phyloP scores from a whole-genome alignment of 23 tunicate species.

The Oikopleura dioica region DNA sequence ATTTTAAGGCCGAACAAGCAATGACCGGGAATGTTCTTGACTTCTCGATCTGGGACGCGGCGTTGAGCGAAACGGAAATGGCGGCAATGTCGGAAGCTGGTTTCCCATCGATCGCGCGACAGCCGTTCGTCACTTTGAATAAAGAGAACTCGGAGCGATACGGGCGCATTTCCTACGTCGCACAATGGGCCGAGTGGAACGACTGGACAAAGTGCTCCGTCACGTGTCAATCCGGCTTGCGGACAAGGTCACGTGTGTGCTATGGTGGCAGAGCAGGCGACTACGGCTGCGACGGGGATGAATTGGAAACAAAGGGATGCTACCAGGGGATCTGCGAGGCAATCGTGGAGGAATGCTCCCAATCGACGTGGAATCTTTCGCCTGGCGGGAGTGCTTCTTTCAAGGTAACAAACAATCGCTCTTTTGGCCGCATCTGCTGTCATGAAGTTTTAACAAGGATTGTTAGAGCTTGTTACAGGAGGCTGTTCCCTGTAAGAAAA shows the following conservation, averaged over 20 bases:
- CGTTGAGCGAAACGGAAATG: neutral
- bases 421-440: too few species aligned
- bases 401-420: too few species aligned
- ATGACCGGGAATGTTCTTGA: neutral
- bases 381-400: neutral
- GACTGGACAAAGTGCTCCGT: neutral
- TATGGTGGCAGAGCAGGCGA: neutral
- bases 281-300: neutral
- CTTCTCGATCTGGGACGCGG: neutral
- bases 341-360: neutral
- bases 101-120: neutral
- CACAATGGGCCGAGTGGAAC: conserved; percentile 10
- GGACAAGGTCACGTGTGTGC: neutral
- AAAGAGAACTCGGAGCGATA: neutral
- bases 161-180: neutral
- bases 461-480: too few species aligned
- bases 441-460: too few species aligned
- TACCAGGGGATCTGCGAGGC: neutral
- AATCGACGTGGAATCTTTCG: neutral
- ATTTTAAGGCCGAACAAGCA: neutral
- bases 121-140: neutral
- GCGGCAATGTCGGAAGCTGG: neutral
- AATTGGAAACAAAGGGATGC: neutral
- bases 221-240: neutral
- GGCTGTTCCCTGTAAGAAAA: too few species aligned